phyloP scores from a whole-genome alignment of 1,140 invertebrate species.

The Cydia strobilella region DNA sequence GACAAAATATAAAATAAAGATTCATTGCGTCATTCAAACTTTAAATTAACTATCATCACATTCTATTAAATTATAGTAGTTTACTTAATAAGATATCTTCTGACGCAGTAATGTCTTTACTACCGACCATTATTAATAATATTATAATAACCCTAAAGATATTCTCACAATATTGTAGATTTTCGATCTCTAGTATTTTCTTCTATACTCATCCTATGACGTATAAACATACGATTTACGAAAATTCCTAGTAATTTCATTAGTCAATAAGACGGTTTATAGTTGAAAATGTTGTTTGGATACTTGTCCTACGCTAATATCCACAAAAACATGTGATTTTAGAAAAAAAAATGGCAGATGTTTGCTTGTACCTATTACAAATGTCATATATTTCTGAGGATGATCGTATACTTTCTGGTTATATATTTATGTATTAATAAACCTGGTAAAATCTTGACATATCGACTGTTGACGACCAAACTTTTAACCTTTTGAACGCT shows the following conservation, averaged over 20 bases:
- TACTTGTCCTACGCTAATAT: neutral
- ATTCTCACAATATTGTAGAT: neutral
- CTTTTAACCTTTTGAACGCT: no score
- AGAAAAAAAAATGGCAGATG: no score
- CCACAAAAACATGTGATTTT: neutral
- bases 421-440: no score
- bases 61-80: neutral
- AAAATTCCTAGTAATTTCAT: neutral
- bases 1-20: neutral
- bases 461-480: neutral
- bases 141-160: neutral
- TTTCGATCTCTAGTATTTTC: neutral
- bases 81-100: neutral
- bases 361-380: no score
- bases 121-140: neutral
- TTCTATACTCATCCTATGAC: conserved; percentile 6
- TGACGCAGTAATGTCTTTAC: neutral
- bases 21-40: neutral
- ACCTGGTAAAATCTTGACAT: neutral
- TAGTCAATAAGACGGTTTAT: neutral
- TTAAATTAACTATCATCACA: neutral
- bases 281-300: neutral
- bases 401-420: neutral
- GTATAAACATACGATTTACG: neutral
- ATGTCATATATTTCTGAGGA: neutral